These are phyloP conservation scores for Cistogaster globosa DNA, from an alignment of 2,888 invertebrate species.

Conservation along the genomic window DNA sequence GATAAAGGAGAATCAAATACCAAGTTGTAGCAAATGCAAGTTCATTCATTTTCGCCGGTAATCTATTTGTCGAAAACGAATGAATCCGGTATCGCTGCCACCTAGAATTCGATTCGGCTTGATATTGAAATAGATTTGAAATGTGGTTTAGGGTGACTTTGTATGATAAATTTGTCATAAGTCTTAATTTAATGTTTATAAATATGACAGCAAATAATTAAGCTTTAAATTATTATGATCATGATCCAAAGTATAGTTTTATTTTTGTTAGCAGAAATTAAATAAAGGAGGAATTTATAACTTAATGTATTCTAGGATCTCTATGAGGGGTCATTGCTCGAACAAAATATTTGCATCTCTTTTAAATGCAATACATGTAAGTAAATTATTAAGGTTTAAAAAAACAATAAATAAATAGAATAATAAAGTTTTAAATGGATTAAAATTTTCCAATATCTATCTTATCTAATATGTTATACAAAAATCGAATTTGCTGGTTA, in stretches of 20 bases:
- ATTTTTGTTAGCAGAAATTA: constrained; percentile 43
- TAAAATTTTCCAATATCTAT: not conserved
- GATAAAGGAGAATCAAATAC: too few relatives aligned
- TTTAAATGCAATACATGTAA: constrained; percentile 59
- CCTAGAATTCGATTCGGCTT: too few relatives aligned
- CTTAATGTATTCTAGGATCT: constrained; percentile 61
- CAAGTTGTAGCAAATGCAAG: too few relatives aligned
- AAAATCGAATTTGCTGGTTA: constrained; percentile 74
- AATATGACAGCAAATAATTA: too few relatives aligned
- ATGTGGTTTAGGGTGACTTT: too few relatives aligned
- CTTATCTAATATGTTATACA: constrained; percentile 13
- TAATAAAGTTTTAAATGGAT: constrained; percentile 13
- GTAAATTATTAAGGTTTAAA: not conserved
- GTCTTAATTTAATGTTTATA: too few relatives aligned
- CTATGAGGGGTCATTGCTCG: constrained; percentile 57
- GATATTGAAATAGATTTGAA: too few relatives aligned
- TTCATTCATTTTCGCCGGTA: too few relatives aligned
- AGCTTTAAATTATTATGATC: constrained; percentile 34
- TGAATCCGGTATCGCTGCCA: too few relatives aligned
- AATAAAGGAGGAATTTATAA: constrained; percentile 37
- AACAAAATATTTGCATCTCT: constrained; percentile 68
- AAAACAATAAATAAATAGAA: constrained; percentile 19
- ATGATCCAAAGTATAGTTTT: constrained; percentile 31
- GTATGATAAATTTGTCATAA: too few relatives aligned
- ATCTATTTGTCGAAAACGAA: too few relatives aligned